Base-by-base conservation (phyloP, 2,113 vertebrate genomes). In the Hymenochirus boettgeri region DNA sequence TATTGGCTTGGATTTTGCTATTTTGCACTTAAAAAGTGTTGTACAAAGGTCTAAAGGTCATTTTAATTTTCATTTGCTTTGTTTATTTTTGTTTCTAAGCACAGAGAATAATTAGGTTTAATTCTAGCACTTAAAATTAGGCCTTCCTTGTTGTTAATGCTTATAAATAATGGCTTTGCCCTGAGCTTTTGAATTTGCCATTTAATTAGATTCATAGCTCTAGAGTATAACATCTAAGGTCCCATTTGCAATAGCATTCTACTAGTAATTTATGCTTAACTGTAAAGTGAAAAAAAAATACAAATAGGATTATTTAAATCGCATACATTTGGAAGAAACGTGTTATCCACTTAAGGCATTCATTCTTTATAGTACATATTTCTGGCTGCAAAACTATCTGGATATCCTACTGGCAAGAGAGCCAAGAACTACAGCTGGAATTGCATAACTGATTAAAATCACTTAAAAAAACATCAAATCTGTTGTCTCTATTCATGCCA, bases 41-140 rank as follows among this genome's bases (percentile, higher is more conserved):
- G 31, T 46, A 63, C 22, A 54, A 63, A 25, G 12, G 22, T 52
- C 5, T 13, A 50, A 46, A 37, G 51, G 24, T 12, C 3, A 2
- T 10, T 7, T 35, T 12, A 10, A 35, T 35, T 35, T 58, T 23
- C 29, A 50, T 19, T 58, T 17, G 51, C 35, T 57, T 57, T 58
- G 45, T 27, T 66, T 66, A 58, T 57, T 57, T 65, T 57, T 65
- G 53, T 48, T 48, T 45, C 19, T 39, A 64, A 27, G 26, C 62
- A 64, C 62, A 64, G 52, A 65, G 26, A 57, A 42, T 22, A 57
- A 31, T 58, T 51, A 58, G 54, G 55, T 33, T 31, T 50, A 50
- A 58, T 39, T 66, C 55, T 46, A 58, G 21, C 51, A n/a, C 10
- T 58, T 47, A 37, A 39, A 47, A 65, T 26, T 23, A 52, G 24